These are phyloP conservation scores for Drosophila atripex DNA, from an alignment of 2,888 invertebrate species.

Conservation along the genomic window DNA sequence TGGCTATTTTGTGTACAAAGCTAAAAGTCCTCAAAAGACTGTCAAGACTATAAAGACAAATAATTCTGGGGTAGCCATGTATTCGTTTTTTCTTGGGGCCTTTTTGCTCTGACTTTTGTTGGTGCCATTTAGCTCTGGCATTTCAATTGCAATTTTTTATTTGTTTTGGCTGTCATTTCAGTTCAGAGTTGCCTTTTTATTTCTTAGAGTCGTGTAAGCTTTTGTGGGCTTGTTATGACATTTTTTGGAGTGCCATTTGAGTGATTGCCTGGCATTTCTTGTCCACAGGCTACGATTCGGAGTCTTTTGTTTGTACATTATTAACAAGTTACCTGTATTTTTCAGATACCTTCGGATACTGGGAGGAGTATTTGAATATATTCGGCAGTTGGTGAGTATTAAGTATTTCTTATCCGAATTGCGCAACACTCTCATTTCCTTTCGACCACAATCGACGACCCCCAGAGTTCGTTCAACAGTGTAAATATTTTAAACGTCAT, in stretches of 20 bases:
- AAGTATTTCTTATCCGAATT: conserved; percentile 21
- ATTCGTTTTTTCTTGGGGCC: neutral
- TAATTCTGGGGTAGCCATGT: neutral
- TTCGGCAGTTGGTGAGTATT: conserved; percentile 2
- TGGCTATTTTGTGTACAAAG: conserved; percentile 5
- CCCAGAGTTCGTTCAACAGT: conserved; percentile 10
- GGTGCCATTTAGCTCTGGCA: conserved; percentile 54
- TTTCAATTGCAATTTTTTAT: conserved; percentile 54
- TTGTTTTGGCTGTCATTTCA: conserved; percentile 36
- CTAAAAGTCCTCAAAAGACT: neutral
- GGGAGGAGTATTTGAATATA: neutral
- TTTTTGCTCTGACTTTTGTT: conserved; percentile 19
- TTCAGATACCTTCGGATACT: conserved; percentile 14
- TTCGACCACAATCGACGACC: conserved; percentile 5
- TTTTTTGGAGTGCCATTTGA: conserved; percentile 62
- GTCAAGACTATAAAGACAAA: neutral
- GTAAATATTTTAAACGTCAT: conserved; percentile 53
- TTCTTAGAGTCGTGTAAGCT: conserved; percentile 18
- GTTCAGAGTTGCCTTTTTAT: conserved; percentile 9
- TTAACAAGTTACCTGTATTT: conserved; percentile 36
- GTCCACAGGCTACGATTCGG: conserved; percentile 1
- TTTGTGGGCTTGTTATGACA: conserved; percentile 64
- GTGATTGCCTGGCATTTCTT: conserved; percentile 63
- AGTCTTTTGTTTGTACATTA: conserved; percentile 15
- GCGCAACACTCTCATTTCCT: conserved; percentile 28